Percentiles rank a stretch among this genome's conserved stretches.
These are phyloP conservation scores for Poecile montanus DNA, from an alignment of 2,797 vertebrate species.

Conservation along the genomic window DNA sequence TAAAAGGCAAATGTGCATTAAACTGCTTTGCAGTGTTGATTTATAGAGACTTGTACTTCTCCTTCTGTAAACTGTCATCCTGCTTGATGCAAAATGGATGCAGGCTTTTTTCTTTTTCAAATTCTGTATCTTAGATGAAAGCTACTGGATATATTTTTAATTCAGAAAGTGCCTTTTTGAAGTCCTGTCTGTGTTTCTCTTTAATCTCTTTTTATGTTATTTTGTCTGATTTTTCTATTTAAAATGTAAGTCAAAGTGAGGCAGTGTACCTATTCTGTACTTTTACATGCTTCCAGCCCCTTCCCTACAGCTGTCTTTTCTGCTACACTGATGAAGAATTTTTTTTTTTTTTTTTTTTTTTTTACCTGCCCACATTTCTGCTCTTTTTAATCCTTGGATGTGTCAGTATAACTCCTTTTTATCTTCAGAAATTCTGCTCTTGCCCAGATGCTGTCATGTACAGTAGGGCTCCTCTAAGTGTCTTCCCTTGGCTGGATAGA, in stretches of 20 bases:
- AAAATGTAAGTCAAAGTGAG: not conserved
- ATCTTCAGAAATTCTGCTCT: not conserved
- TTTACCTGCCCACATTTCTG: not conserved
- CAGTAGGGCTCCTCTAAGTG: not conserved
- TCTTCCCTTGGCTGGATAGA: not conserved
- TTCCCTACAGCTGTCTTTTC: not conserved
- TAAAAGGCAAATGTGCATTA: not conserved
- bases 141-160: not conserved
- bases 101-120: not conserved
- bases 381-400: not conserved
- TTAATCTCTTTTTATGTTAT: slow-evolving; percentile 14
- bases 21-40: not conserved
- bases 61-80: not conserved
- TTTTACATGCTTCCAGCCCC: not conserved
- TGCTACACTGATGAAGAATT: not conserved
- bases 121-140: not conserved
- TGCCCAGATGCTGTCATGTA: not conserved
- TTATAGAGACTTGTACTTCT: not conserved
- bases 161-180: slow-evolving; percentile 17
- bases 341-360: not conserved
- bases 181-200: not conserved
- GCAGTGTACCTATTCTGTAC: not conserved
- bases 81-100: not conserved
- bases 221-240: slow-evolving; percentile 33
- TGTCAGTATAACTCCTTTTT: not conserved